Conservation (phyloP, 2,888 invertebrate species). For the Melinopterus prodromus region DNA sequence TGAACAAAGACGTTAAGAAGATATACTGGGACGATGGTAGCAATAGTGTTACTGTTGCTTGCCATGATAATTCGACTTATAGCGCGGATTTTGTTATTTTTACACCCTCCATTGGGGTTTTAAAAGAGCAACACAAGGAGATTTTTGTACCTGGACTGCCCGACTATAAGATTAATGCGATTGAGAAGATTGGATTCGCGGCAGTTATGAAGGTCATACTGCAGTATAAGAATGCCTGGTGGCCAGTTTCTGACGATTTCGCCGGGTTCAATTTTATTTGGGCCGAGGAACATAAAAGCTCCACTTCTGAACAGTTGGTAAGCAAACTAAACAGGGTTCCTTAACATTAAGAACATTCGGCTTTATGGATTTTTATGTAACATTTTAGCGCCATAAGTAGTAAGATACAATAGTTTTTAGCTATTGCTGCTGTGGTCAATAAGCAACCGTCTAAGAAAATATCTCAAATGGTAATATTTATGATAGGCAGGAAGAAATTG, state of each 20-base stretch:
- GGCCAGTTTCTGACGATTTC: slow-evolving; percentile 57
- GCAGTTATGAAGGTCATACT: slow-evolving; percentile 71
- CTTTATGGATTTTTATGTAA: too few relatives aligned
- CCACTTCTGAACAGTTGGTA: slow-evolving; percentile 15
- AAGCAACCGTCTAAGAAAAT: too few relatives aligned
- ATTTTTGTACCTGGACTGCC: slow-evolving; percentile 66
- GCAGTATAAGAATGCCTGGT: slow-evolving; percentile 69
- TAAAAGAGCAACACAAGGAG: slow-evolving; percentile 65
- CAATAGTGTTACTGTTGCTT: slow-evolving; percentile 56
- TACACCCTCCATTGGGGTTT: slow-evolving; percentile 72
- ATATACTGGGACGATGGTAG: slow-evolving; percentile 38
- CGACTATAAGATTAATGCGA: slow-evolving; percentile 61
- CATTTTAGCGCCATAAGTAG: too few relatives aligned
- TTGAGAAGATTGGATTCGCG: slow-evolving; percentile 68
- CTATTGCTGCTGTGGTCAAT: too few relatives aligned
- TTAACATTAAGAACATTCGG: too few relatives aligned
- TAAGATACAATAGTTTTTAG: too few relatives aligned
- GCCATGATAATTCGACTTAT: slow-evolving; percentile 62
- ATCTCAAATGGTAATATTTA: too few relatives aligned
- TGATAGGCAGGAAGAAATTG: too few relatives aligned
- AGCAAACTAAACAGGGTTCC: background rate
- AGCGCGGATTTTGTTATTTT: slow-evolving; percentile 70
- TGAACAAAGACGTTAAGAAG: slow-evolving; percentile 42
- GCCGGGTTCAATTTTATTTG: slow-evolving; percentile 63
- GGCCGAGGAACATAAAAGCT: slow-evolving; percentile 58